phyloP scores from a whole-genome alignment of 2,113 vertebrate species.

The Tiliqua scincoides region DNA sequence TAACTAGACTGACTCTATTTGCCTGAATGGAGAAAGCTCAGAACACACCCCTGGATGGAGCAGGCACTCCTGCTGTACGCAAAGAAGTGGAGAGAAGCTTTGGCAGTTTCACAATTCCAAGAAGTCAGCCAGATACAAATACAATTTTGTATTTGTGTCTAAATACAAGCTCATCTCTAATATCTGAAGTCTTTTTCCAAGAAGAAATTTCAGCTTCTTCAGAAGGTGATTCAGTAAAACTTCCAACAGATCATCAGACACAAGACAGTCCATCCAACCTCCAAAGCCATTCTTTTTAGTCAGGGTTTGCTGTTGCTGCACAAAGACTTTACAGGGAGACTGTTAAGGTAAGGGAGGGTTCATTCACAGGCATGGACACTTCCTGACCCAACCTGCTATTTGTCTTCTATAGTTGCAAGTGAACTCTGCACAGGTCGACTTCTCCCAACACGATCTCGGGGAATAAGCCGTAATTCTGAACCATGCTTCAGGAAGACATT shows the following conservation, averaged over 20 bases:
- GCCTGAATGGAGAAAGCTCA: background rate
- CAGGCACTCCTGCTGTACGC: no score
- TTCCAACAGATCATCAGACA: background rate
- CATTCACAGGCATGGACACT: conserved; percentile 52
- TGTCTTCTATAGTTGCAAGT: conserved; percentile 7
- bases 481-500: conserved; percentile 84
- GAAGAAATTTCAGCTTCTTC: background rate
- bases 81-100: background rate
- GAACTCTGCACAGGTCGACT: conserved; percentile 51
- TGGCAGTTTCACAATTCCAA: background rate
- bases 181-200: background rate
- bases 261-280: background rate
- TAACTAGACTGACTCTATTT: background rate
- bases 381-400: conserved; percentile 30
- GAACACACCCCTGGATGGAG: no score
- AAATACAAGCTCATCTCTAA: background rate
- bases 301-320: background rate
- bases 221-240: background rate
- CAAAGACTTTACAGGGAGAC: background rate
- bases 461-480: conserved; percentile 83
- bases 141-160: no score
- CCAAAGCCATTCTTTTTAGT: background rate
- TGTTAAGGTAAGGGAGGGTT: conserved; percentile 23
- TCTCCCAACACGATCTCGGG: conserved; percentile 81
- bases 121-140: background rate